phyloP scores from a whole-genome alignment of 2,113 vertebrate genomes.

The Chaetura pelagica region DNA sequence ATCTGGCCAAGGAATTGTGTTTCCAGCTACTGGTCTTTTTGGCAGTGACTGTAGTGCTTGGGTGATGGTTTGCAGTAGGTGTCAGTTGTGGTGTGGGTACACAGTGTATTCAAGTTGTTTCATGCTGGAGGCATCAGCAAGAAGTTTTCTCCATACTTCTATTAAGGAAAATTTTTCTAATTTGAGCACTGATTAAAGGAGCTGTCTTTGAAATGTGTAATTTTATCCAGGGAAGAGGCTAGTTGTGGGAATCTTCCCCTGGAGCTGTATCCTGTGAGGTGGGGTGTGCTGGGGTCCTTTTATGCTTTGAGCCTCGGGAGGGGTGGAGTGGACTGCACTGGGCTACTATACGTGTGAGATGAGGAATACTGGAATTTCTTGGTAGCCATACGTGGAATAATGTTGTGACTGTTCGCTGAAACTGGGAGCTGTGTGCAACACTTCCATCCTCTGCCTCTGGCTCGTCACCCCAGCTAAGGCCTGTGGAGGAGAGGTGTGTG shows the following conservation, averaged over 20 bases:
- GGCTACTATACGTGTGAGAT: accelerated
- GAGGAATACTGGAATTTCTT: not conserved
- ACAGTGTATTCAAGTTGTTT: accelerated
- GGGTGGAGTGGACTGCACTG: not conserved
- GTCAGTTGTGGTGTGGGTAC: not conserved
- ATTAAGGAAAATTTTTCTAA: not conserved
- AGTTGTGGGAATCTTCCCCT: accelerated
- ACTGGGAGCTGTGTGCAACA: not conserved
- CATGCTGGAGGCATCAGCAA: not conserved
- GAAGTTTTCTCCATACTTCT: not conserved
- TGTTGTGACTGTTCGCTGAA: accelerated
- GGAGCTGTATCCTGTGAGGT: not conserved
- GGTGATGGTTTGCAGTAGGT: not conserved
- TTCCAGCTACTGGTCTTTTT: not conserved
- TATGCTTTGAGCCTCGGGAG: not conserved
- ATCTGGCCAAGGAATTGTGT: not conserved
- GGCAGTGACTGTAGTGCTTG: not conserved
- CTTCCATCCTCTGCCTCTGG: not conserved
- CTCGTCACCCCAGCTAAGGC: accelerated
- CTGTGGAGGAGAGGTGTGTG: not conserved
- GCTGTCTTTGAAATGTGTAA: not conserved
- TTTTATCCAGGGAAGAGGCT: not conserved
- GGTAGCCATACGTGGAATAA: accelerated
- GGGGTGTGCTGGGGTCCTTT: not conserved
- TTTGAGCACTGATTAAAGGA: not conserved